A percentile compares a stretch with the other conserved stretches of the same genome.
Evolutionary conservation across 2,888 invertebrate genomes (phyloP).

Genomic region (Caenorhabditis sp.): DNA sequence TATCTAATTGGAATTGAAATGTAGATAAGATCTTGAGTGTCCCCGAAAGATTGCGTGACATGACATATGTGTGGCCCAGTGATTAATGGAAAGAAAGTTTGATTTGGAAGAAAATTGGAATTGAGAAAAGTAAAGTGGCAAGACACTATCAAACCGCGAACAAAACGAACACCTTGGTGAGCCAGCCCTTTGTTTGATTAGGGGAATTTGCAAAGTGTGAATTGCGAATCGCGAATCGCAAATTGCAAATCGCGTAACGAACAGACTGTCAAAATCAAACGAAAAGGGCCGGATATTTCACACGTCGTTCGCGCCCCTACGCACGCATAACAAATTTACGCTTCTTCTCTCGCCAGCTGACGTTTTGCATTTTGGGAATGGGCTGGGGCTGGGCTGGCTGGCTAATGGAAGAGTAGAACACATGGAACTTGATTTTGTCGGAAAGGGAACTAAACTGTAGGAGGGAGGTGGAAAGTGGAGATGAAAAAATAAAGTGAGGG

Average conservation of each 20-base stretch:
- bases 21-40: constrained; percentile 44
- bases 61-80: constrained; percentile 8
- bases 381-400: no score
- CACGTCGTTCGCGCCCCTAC: constrained; percentile 26
- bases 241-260: constrained; percentile 21
- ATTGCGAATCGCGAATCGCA: constrained; percentile 18
- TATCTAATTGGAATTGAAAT: constrained; percentile 55
- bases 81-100: constrained; percentile 36
- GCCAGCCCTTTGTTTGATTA: constrained; percentile 37
- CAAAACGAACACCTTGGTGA: constrained; percentile 37
- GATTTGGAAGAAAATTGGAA: no score
- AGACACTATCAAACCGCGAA: no score
- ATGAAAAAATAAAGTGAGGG: no score
- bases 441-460: no score
- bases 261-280: constrained; percentile 40
- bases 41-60: constrained; percentile 16
- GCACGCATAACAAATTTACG: constrained; percentile 32
- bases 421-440: constrained; percentile 14
- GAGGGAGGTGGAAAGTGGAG: no score
- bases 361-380: no score
- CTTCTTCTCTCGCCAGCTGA: constrained; percentile 3
- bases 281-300: constrained; percentile 49
- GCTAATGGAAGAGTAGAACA: constrained; percentile 13
- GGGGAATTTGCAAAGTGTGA: constrained; percentile 14
- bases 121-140: no score